These are phyloP conservation scores for Ispidina picta DNA, from an alignment of 2,797 vertebrate genomes.

Conservation along the genomic window DNA sequence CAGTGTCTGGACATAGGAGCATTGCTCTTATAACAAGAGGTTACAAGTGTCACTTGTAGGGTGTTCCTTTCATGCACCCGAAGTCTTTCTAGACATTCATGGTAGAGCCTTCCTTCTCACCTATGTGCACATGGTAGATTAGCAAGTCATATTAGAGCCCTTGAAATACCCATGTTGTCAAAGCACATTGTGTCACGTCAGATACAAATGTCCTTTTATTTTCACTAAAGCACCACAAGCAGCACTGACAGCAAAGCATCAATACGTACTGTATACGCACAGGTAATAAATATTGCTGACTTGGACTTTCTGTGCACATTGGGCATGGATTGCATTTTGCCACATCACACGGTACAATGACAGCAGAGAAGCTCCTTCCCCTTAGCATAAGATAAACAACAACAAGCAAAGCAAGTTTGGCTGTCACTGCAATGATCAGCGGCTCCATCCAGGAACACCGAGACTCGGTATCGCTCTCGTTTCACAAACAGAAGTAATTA, in stretches of 20 bases:
- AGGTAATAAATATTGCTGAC: slow-evolving; percentile 70
- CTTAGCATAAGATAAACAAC: slow-evolving; percentile 68
- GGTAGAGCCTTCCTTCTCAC: neutral
- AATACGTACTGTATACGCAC: slow-evolving; percentile 49
- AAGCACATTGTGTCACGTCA: slow-evolving; percentile 13
- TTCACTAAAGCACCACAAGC: slow-evolving; percentile 40
- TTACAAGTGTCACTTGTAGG: neutral
- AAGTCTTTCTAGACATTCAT: neutral
- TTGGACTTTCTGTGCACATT: slow-evolving; percentile 66
- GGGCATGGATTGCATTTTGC: slow-evolving; percentile 72
- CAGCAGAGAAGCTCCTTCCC: slow-evolving; percentile 69
- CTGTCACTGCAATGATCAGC: slow-evolving; percentile 57
- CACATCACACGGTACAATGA: slow-evolving; percentile 64
- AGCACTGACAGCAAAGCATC: slow-evolving; percentile 70
- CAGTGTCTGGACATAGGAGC: rapidly evolving
- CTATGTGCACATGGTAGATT: neutral
- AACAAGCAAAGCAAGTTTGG: slow-evolving; percentile 39
- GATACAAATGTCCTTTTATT: slow-evolving; percentile 68
- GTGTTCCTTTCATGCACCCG: neutral
- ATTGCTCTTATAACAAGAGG: neutral
- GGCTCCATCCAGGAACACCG: slow-evolving; percentile 54
- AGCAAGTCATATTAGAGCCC: neutral
- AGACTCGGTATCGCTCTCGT: slow-evolving; percentile 43
- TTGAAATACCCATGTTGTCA: neutral
- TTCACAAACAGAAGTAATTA: slow-evolving; percentile 60